Base-by-base conservation (phyloP, 2,113 vertebrate genomes). In the Ornithorhynchus anatinus region DNA sequence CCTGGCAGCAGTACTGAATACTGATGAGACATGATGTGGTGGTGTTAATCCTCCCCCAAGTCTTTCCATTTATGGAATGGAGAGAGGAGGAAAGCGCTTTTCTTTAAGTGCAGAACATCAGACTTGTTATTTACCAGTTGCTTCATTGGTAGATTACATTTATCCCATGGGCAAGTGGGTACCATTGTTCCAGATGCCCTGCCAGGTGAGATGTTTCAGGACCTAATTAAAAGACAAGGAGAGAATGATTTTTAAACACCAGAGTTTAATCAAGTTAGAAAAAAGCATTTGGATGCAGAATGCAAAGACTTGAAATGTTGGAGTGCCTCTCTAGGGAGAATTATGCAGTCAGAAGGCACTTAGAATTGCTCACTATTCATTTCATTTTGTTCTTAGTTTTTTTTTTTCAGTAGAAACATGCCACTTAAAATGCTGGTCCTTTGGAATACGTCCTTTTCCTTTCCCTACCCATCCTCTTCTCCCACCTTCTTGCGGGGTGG, bases 231-330 rank as follows among this genome's bases (percentile, higher is more conserved):
- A 92, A 78, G 81, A 85, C 75, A 88, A 92, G 82, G 89, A 92
- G 84, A 60, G 81, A 91, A 88, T 48, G 73, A 72, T 91, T 87
- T 85, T 88, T 91, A 94, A 91, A 86, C 80, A 67, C 4, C 48
- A 56, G 40, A 79, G 87, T 79, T 92, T 93, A 94, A 93, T 91
- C 85, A 94, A 94, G 81, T 91, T 91, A 84, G 75, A 77, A 69
- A 88, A 83, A 66, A n/a, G n/a, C 85, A 90, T 93, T 90, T 91
- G 80, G 89, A 92, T 88, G 84, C 79, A 65, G 84, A 77, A 81
- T 87, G 64, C 90, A 87, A 90, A 89, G 72, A 59, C 77, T 89
- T 93, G 82, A 79, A 58, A 82, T 33, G 59, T 38, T 86, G 78
- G 75, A 84, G 76, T 82, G 85, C 58, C 66, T 89, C 92, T 91